Conservation (phyloP, 2,797 vertebrate species). For the Pristis pectinata region DNA sequence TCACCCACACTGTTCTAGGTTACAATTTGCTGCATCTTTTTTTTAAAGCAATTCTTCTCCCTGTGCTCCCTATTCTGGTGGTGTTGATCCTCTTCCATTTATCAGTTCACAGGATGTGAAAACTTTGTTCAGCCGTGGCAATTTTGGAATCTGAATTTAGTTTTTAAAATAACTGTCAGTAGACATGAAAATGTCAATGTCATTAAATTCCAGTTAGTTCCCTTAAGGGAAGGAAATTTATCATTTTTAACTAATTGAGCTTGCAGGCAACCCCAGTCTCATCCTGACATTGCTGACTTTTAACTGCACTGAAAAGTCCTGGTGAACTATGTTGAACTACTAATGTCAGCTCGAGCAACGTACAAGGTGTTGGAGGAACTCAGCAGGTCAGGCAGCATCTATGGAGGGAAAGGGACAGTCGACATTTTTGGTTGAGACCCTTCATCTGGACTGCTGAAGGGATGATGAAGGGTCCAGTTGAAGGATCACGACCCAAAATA, state of each 20-base stretch:
- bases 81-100: not conserved
- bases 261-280: not conserved
- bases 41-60: not conserved
- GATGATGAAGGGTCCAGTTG: too few relatives aligned
- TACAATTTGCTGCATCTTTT: not conserved
- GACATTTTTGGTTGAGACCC: too few relatives aligned
- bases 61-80: not conserved
- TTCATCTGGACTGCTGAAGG: too few relatives aligned
- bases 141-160: not conserved
- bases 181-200: not conserved
- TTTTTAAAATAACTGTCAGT: not conserved
- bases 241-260: not conserved
- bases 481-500: too few relatives aligned
- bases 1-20: not conserved
- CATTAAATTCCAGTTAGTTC: not conserved
- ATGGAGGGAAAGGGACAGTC: too few relatives aligned
- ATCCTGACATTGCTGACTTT: not conserved
- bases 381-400: too few relatives aligned
- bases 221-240: not conserved
- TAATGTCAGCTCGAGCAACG: too few relatives aligned
- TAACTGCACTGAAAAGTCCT: too few relatives aligned
- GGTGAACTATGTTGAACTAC: too few relatives aligned
- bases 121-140: not conserved
- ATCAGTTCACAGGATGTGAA: not conserved
- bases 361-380: too few relatives aligned